These are phyloP conservation scores for Chymomyza caudatula DNA, from an alignment of 2,888 invertebrate species.

Conservation along the genomic window DNA sequence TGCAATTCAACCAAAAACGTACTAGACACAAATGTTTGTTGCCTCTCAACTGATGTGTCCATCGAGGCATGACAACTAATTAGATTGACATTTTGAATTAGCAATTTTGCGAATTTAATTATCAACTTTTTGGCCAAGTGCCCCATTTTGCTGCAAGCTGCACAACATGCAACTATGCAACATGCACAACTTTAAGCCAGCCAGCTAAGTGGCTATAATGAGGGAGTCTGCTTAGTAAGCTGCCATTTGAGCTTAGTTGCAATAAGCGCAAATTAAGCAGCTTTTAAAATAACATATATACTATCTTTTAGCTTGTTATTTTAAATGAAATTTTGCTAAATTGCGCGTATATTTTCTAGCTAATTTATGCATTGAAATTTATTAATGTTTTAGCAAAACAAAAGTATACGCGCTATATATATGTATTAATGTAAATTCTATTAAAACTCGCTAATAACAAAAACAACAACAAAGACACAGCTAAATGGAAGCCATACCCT, in stretches of 20 bases:
- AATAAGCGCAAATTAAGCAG: neutral
- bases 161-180: neutral
- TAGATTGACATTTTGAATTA: neutral
- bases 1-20: neutral
- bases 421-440: slow-evolving; percentile 66
- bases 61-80: neutral
- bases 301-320: too few relatives aligned
- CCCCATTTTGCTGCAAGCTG: neutral
- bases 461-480: neutral
- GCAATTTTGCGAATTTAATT: neutral
- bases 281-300: neutral
- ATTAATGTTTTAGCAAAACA: slow-evolving; percentile 29
- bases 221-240: slow-evolving; percentile 22
- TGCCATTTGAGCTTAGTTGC: slow-evolving; percentile 15
- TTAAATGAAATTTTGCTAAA: neutral
- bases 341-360: slow-evolving; percentile 28
- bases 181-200: slow-evolving; percentile 17
- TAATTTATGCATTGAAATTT: slow-evolving; percentile 29
- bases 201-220: neutral
- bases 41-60: neutral
- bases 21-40: too few relatives aligned
- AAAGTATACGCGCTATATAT: neutral
- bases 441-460: slow-evolving; percentile 28
- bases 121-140: neutral
- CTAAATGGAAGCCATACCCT: neutral